These are phyloP conservation scores for Recurvirostra avosetta DNA, from an alignment of 2,113 vertebrate genomes.

Conservation along the genomic window DNA sequence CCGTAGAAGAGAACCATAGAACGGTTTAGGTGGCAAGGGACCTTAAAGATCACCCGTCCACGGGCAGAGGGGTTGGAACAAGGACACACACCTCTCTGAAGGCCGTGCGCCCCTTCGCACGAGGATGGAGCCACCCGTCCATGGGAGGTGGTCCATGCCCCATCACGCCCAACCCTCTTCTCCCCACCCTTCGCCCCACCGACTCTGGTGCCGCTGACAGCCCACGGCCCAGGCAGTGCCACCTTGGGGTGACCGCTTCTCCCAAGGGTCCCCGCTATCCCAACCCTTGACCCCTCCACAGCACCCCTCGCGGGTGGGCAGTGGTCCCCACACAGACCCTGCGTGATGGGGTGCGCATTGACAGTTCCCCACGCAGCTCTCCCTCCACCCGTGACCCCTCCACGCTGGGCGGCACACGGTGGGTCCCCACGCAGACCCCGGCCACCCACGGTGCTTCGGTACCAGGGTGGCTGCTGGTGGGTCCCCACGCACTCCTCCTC, in stretches of 20 bases:
- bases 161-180: neutral
- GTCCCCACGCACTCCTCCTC: too few relatives aligned
- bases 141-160: neutral
- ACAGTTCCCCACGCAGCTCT: neutral
- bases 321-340: neutral
- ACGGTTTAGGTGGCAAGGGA: too few relatives aligned
- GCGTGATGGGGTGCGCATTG: neutral
- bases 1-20: too few relatives aligned
- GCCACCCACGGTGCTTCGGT: too few relatives aligned
- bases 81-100: neutral
- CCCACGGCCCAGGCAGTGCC: neutral
- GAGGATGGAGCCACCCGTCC: neutral
- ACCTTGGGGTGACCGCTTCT: neutral
- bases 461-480: too few relatives aligned
- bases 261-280: neutral
- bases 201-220: neutral
- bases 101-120: fast-evolving
- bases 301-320: neutral
- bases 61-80: too few relatives aligned
- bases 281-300: neutral
- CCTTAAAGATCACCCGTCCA: too few relatives aligned
- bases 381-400: too few relatives aligned
- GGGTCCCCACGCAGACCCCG: too few relatives aligned
- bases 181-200: neutral
- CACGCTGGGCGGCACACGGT: too few relatives aligned